phyloP scores from a whole-genome alignment of 2,113 vertebrate species.

The Solea senegalensis region DNA sequence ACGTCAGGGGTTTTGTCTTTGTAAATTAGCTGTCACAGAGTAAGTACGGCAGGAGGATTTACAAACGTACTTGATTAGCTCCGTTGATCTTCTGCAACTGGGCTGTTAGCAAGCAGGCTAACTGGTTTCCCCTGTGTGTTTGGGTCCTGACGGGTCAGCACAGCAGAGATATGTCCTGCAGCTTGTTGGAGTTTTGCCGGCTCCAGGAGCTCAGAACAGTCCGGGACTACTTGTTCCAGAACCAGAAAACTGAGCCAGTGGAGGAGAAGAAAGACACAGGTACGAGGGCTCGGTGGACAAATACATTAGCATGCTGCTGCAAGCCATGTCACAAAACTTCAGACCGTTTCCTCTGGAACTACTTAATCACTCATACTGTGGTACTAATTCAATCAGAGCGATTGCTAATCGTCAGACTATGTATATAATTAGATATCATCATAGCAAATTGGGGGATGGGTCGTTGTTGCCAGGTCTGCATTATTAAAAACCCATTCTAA shows the following conservation, averaged over 20 bases:
- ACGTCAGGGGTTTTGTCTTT: neutral
- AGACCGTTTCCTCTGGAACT: neutral
- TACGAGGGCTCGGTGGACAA: constrained; percentile 17
- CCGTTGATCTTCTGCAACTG: no score
- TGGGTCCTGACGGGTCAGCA: constrained; percentile 21
- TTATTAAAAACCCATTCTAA: no score
- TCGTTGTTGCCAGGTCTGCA: no score
- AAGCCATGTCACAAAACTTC: neutral
- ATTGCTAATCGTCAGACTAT: neutral
- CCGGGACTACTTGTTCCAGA: constrained; percentile 88
- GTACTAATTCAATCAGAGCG: neutral
- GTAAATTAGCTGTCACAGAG: constrained; percentile 25
- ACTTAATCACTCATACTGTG: no score
- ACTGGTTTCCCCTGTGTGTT: constrained; percentile 14
- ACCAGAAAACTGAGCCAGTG: constrained; percentile 68
- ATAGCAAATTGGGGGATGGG: no score
- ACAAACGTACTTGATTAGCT: constrained; percentile 2
- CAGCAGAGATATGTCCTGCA: constrained; percentile 87
- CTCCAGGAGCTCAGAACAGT: constrained; percentile 91
- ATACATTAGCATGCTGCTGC: neutral
- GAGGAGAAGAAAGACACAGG: constrained; percentile 79
- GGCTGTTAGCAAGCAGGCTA: constrained; percentile 66
- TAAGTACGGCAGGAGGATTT: neutral
- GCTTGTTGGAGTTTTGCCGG: constrained; percentile 89
- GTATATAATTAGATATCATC: no score